Evolutionary conservation across 2,888 invertebrate genomes (phyloP).

Genomic region (Agrochola macilenta): DNA sequence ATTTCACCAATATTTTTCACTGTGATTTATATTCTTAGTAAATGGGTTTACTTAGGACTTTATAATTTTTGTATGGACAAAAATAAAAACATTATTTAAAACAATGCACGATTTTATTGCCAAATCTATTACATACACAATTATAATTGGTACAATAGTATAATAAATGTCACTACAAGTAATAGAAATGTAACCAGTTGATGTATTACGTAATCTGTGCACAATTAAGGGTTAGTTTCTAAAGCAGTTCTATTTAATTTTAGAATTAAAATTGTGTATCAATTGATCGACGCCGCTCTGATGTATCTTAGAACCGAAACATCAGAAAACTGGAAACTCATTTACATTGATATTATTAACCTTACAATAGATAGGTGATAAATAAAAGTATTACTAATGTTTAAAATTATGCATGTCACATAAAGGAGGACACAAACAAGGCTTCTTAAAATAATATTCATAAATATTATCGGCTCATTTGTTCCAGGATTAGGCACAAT

Average conservation of each 20-base stretch:
- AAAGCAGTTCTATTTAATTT: constrained; percentile 61
- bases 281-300: constrained; percentile 77
- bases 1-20: constrained; percentile 53
- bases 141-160: constrained; percentile 84
- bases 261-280: constrained; percentile 88
- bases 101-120: constrained; percentile 88
- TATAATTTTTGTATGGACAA: constrained; percentile 60
- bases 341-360: constrained; percentile 75
- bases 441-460: constrained; percentile 70
- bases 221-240: constrained; percentile 70
- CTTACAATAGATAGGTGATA: constrained; percentile 79
- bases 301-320: constrained; percentile 87
- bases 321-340: constrained; percentile 74
- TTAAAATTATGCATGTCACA: constrained; percentile 85
- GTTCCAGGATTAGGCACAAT: constrained; percentile 70
- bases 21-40: constrained; percentile 63
- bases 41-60: constrained; percentile 54
- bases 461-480: constrained; percentile 71
- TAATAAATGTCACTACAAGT: constrained; percentile 69
- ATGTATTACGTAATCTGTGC: constrained; percentile 65
- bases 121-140: constrained; percentile 89
- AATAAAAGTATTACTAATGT: constrained; percentile 78
- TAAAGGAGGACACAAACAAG: constrained; percentile 76
- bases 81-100: constrained; percentile 74
- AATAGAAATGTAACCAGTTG: constrained; percentile 51